These are phyloP conservation scores for Ailuropoda melanoleuca DNA, from an alignment of 2,113 vertebrate species.

Conservation along the genomic window DNA sequence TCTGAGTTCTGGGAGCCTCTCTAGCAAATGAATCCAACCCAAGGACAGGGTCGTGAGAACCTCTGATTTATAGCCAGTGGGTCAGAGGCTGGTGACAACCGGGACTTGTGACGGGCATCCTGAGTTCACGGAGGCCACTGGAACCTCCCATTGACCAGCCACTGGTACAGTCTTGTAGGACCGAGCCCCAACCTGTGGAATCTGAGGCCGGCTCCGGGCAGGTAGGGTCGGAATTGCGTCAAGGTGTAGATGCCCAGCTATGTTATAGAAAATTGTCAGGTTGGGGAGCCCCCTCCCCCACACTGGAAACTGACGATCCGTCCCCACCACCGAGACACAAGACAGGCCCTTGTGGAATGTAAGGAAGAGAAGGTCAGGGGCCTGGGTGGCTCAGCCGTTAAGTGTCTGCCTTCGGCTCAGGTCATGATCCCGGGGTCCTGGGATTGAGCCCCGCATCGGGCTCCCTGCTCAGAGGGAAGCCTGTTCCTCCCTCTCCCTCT, in stretches of 20 bases:
- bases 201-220: not conserved
- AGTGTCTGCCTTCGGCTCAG: not conserved
- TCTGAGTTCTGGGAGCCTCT: not conserved
- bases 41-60: not conserved
- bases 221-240: not conserved
- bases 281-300: not conserved
- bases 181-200: not conserved
- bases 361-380: not conserved
- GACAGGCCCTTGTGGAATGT: fast-evolving
- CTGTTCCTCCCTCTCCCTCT: no score
- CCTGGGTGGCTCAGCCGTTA: not conserved
- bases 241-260: not conserved
- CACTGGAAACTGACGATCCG: not conserved
- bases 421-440: no score
- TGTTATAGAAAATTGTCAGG: not conserved
- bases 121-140: not conserved
- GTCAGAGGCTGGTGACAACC: not conserved
- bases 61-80: not conserved
- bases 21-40: not conserved
- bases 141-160: fast-evolving
- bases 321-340: fast-evolving
- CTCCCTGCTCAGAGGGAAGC: no score
- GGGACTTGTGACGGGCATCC: no score
- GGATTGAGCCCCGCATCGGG: no score
- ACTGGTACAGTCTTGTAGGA: not conserved